phyloP scores from a whole-genome alignment of 2,113 vertebrate species.

The Eolophus roseicapilla region DNA sequence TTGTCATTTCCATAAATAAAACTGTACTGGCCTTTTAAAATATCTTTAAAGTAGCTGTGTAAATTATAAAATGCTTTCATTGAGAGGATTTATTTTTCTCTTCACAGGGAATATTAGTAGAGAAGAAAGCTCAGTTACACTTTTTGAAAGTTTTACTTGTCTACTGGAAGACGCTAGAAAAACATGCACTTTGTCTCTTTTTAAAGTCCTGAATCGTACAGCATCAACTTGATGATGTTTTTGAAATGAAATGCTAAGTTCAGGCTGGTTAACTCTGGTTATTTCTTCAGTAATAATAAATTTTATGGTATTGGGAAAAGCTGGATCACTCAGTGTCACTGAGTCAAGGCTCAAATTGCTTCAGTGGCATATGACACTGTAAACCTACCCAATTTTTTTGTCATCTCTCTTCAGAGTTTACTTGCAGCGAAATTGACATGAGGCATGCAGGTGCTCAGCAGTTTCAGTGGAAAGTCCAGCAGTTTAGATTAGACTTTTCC shows the following conservation, averaged over 20 bases:
- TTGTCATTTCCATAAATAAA: conserved; percentile 1
- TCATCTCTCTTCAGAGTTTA: background rate
- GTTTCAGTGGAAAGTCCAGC: background rate
- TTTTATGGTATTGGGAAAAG: background rate
- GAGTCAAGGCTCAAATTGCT: background rate
- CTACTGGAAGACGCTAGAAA: background rate
- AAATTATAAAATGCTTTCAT: background rate
- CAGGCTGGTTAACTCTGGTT: background rate
- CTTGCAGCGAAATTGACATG: background rate
- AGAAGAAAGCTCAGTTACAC: background rate
- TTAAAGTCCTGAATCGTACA: background rate
- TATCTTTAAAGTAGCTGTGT: background rate
- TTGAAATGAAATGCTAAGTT: background rate
- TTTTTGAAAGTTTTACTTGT: background rate
- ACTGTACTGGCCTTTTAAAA: background rate
- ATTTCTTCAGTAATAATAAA: background rate
- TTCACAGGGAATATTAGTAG: background rate
- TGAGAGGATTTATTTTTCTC: background rate
- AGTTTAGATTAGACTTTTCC: background rate
- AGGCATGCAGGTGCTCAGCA: background rate
- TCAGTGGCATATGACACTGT: background rate
- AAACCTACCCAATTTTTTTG: background rate
- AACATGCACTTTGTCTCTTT: background rate
- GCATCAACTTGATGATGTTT: background rate
- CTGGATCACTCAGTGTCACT: background rate